These are phyloP conservation scores for Paramuricea clavata DNA, from an alignment of 92 coral and sea anemone genomes.

Conservation along the genomic window DNA sequence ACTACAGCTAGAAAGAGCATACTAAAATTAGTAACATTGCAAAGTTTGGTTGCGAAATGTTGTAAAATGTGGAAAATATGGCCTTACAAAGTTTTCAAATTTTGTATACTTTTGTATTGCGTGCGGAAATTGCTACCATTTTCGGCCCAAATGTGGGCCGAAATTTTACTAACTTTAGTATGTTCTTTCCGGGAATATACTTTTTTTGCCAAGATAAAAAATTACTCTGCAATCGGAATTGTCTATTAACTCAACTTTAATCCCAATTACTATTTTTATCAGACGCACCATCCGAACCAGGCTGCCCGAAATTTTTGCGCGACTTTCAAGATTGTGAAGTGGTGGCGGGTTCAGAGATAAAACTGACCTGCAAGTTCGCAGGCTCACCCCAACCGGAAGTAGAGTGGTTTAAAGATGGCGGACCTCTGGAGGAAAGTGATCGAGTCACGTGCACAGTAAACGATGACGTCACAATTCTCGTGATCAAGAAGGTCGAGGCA, in stretches of 20 bases:
- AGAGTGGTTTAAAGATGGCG: conserved; percentile 85
- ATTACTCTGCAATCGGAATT: too few species aligned
- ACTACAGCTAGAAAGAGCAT: too few species aligned
- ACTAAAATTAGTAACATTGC: too few species aligned
- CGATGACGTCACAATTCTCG: conserved; percentile 73
- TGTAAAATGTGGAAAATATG: too few species aligned
- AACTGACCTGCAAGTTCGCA: conserved; percentile 32
- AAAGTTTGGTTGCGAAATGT: too few species aligned
- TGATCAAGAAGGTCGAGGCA: conserved; percentile 71
- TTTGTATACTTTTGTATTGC: too few species aligned
- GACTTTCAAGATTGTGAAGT: conserved; percentile 45
- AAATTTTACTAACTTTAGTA: too few species aligned
- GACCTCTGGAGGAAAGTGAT: conserved; percentile 61
- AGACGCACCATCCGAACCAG: conserved; percentile 26
- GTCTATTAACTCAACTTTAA: not conserved
- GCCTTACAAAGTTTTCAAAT: too few species aligned
- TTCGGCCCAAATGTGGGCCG: too few species aligned
- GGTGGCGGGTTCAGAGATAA: conserved; percentile 45
- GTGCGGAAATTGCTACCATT: too few species aligned
- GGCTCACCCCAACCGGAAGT: conserved; percentile 74
- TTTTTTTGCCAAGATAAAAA: too few species aligned
- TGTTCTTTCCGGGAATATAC: too few species aligned
- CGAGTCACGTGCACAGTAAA: conserved; percentile 78
- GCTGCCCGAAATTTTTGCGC: conserved; percentile 18
- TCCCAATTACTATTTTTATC: not conserved